Base-by-base conservation (phyloP, 1,140 invertebrate genomes). In the Scaptomyza graminum region DNA sequence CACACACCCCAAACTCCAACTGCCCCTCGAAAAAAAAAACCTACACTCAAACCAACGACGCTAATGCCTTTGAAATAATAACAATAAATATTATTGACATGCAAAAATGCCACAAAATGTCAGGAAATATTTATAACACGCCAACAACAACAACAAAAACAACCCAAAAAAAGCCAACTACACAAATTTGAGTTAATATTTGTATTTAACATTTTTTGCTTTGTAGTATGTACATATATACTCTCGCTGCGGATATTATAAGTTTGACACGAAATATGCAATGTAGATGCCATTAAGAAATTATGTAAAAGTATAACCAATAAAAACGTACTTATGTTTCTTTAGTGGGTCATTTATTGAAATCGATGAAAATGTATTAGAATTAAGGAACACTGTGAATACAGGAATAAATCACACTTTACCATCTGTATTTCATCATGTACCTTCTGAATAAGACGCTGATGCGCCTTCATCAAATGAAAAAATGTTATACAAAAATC, bases 1-100 rank as follows among this genome's bases (percentile, higher is more conserved):
- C 16, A 6, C 2, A 12, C 5, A 12, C 6, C 16, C 12, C 8
- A n/a, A n/a, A n/a, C n/a, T n/a, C n/a, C n/a, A n/a, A n/a, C n/a
- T n/a, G n/a, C n/a, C n/a, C n/a, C n/a, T n/a, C n/a, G n/a, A n/a
- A n/a, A n/a, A n/a, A n/a, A n/a, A n/a, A n/a, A n/a, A n/a, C n/a
- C n/a, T n/a, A n/a, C n/a, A n/a, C n/a, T n/a, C 3, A 2, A 15
- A 28, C 28, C 31, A 28, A 25, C 28, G 39, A 41, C 41, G 49
- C 62, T 73, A 73, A 72, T 68, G 52, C 54, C 18, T 72, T 72
- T 76, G 43, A 61, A 62, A 69, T 65, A 71, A 74, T 52, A 80
- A 72, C 63, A 72, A 76, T 79, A 80, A 81, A 68, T 73, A 73
- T 61, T 69, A 66, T 80, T 76, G 60, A 68, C 77, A 74, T 76